Evolutionary conservation across 1,140 invertebrate genomes (phyloP).

Genomic region (Ips typographus): DNA sequence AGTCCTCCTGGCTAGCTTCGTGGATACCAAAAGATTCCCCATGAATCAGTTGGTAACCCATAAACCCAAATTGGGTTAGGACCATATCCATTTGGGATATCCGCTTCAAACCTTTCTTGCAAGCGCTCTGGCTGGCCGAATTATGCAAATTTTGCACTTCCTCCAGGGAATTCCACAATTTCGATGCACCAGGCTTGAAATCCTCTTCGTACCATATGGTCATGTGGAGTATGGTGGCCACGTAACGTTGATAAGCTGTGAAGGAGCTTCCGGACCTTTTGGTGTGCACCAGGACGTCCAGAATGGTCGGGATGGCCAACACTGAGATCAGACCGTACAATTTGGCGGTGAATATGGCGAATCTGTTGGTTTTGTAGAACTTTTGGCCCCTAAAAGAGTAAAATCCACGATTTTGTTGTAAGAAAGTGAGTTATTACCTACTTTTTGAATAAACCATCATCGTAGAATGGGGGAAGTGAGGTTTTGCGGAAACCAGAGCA

Average conservation of each 20-base stretch:
- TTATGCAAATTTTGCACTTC: constrained; percentile 69
- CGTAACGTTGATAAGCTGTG: constrained; percentile 73
- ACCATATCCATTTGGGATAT: constrained; percentile 80
- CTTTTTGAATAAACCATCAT: constrained; percentile 27
- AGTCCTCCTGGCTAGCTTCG: constrained; percentile 57
- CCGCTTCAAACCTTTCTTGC: constrained; percentile 53
- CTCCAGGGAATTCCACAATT: constrained; percentile 65
- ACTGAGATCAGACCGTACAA: constrained; percentile 63
- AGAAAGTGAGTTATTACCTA: neutral
- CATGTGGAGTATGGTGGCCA: constrained; percentile 71
- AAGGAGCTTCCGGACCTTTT: constrained; percentile 62
- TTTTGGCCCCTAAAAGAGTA: constrained; percentile 60
- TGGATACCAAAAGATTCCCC: constrained; percentile 66
- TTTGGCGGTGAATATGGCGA: constrained; percentile 60
- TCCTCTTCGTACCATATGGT: constrained; percentile 71
- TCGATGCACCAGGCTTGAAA: constrained; percentile 56
- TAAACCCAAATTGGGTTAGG: constrained; percentile 84
- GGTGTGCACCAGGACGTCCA: constrained; percentile 65
- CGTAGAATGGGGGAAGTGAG: constrained; percentile 17
- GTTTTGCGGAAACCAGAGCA: neutral
- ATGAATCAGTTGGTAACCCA: constrained; percentile 72
- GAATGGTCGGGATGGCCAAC: constrained; percentile 63
- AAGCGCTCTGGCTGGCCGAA: constrained; percentile 56
- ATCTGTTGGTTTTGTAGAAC: constrained; percentile 63
- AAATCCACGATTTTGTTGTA: neutral